These are phyloP conservation scores for Pocillopora grandis DNA, from an alignment of 92 coral and sea anemone genomes.

Conservation along the genomic window DNA sequence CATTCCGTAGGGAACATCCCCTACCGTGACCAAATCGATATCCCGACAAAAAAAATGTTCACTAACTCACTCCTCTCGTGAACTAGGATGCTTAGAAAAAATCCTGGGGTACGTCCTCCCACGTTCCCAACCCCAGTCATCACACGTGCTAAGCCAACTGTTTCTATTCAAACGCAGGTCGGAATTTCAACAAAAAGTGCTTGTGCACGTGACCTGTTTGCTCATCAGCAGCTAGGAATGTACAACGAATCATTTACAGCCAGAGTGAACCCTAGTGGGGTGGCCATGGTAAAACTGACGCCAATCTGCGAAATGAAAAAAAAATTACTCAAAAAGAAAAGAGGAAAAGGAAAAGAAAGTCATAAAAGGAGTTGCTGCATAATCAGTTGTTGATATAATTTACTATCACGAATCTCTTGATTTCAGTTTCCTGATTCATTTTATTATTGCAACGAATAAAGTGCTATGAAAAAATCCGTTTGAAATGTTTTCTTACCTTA, in stretches of 20 bases:
- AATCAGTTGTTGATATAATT: not conserved
- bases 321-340: not conserved
- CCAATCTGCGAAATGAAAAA: conserved; percentile 24
- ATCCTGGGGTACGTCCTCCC: too few relatives aligned
- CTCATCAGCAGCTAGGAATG: conserved; percentile 65
- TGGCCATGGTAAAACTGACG: conserved; percentile 71
- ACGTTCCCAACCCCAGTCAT: too few relatives aligned
- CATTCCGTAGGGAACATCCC: too few relatives aligned
- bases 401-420: not conserved
- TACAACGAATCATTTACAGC: conserved; percentile 55
- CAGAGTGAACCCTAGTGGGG: conserved; percentile 91
- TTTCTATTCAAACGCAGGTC: conserved; percentile 42
- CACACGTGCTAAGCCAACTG: not conserved
- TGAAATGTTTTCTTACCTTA: too few relatives aligned
- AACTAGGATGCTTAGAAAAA: too few relatives aligned
- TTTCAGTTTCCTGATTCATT: too few relatives aligned
- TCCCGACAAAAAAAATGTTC: too few relatives aligned
- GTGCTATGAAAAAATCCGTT: too few relatives aligned
- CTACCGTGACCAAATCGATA: too few relatives aligned
- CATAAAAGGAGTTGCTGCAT: conserved; percentile 12
- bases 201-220: conserved; percentile 67
- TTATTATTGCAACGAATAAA: too few relatives aligned
- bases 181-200: conserved; percentile 62
- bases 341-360: not conserved
- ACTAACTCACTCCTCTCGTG: too few relatives aligned